Evolutionary conservation across 2,888 invertebrate genomes (phyloP).

Genomic region (Leptinotarsa tumamoca): DNA sequence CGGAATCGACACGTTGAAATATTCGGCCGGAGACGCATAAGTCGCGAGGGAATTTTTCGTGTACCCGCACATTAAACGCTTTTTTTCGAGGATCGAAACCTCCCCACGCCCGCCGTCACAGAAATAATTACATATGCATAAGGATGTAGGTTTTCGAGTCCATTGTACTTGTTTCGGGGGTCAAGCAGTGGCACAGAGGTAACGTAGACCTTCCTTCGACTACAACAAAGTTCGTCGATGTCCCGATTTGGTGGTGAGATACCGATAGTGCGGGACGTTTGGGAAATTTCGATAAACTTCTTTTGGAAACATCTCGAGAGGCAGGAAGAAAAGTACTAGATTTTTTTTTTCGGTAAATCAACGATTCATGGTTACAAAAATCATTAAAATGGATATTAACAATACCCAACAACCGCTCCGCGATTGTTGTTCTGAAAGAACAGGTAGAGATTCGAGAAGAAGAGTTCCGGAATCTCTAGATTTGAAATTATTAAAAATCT

Average conservation of each 20-base stretch:
- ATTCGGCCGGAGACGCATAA: conserved; percentile 22
- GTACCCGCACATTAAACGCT: conserved; percentile 24
- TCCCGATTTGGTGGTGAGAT: conserved; percentile 36
- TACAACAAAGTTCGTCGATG: conserved; percentile 39
- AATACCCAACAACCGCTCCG: no score
- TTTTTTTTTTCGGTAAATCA: no score
- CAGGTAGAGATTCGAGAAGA: no score
- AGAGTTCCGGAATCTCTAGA: no score
- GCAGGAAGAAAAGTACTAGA: neutral
- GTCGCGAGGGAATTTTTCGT: conserved; percentile 23
- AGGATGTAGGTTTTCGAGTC: conserved; percentile 38
- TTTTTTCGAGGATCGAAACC: conserved; percentile 18
- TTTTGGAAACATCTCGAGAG: neutral
- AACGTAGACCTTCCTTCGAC: conserved; percentile 40
- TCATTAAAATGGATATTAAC: no score
- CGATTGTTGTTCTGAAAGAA: no score
- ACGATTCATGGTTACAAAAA: no score
- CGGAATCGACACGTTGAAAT: conserved; percentile 26
- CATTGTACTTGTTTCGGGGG: conserved; percentile 42
- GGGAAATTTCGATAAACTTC: neutral
- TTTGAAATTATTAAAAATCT: no score
- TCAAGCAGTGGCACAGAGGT: conserved; percentile 43
- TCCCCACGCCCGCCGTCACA: conserved; percentile 10
- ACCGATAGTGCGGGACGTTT: conserved; percentile 28
- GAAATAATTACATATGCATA: conserved; percentile 41